phyloP scores from a whole-genome alignment of 2,888 invertebrate genomes.

The Teleogryllus oceanicus region DNA sequence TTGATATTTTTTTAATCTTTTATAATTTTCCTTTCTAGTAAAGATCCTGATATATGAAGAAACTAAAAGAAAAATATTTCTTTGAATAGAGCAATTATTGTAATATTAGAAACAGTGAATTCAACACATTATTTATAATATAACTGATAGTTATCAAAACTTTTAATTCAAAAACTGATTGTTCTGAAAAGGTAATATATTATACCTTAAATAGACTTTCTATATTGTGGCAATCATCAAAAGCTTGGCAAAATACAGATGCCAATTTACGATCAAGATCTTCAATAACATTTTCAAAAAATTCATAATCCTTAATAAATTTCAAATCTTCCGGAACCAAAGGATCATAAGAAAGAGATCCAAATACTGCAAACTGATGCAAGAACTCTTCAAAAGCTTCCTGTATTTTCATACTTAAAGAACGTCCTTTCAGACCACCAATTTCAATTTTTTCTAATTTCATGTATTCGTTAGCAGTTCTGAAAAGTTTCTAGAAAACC shows the following conservation, averaged over 20 bases:
- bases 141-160: not conserved
- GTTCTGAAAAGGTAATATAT: not conserved
- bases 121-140: conserved; percentile 31
- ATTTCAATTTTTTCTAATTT: conserved; percentile 84
- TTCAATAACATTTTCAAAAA: conserved; percentile 59
- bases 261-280: conserved; percentile 76
- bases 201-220: conserved; percentile 60
- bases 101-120: not conserved
- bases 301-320: conserved; percentile 63
- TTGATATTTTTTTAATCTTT: conserved; percentile 63
- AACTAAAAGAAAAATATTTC: not conserved
- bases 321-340: conserved; percentile 64
- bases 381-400: conserved; percentile 46
- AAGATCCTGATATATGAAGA: conserved; percentile 55
- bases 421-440: conserved; percentile 64
- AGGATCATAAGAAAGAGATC: conserved; percentile 67
- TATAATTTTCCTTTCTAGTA: conserved; percentile 72
- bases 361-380: conserved; percentile 48
- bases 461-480: conserved; percentile 73
- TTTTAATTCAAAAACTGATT: not conserved
- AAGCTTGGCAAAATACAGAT: conserved; percentile 73
- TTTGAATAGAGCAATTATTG: not conserved
- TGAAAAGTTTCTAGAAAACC: conserved; percentile 59
- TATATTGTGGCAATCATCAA: conserved; percentile 72
- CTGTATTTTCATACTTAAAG: conserved; percentile 54